Conservation (phyloP, 1,140 invertebrate species). For the Drosophila mauritiana region DNA sequence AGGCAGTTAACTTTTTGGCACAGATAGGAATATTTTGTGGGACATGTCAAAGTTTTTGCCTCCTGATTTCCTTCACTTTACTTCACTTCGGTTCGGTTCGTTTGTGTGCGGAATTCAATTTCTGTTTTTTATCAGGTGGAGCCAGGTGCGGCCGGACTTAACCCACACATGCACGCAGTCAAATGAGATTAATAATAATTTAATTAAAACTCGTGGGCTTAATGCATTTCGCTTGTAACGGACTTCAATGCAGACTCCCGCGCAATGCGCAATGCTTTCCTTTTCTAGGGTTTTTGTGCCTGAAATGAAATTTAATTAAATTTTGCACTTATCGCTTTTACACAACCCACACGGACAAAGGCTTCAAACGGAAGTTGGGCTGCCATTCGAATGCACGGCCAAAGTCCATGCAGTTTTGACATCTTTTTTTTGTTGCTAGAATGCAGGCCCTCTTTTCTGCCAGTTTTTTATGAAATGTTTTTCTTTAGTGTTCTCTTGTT, state of each 20-base stretch:
- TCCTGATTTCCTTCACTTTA: constrained; percentile 16
- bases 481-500: constrained; percentile 36
- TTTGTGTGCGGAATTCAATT: constrained; percentile 58
- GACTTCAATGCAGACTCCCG: constrained; percentile 14
- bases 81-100: constrained; percentile 14
- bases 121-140: constrained; percentile 12
- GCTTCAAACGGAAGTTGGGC: constrained; percentile 6
- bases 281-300: constrained; percentile 8
- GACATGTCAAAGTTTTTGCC: constrained; percentile 35
- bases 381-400: constrained; percentile 19
- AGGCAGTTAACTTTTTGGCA: constrained; percentile 62
- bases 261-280: background rate
- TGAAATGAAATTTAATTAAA: constrained; percentile 73
- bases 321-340: constrained; percentile 71
- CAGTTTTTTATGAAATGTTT: constrained; percentile 24
- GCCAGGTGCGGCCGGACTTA: constrained; percentile 5
- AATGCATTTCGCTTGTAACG: constrained; percentile 76
- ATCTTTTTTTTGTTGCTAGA: constrained; percentile 7
- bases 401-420: background rate
- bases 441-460: background rate
- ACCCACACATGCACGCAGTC: constrained; percentile 27
- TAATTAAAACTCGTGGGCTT: constrained; percentile 74
- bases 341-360: constrained; percentile 12
- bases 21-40: constrained; percentile 40
- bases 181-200: constrained; percentile 81